Evolutionary conservation across 2,113 vertebrate species (phyloP), one percentile per base, ranked within the genome.

Genomic region (Lepus europaeus): DNA sequence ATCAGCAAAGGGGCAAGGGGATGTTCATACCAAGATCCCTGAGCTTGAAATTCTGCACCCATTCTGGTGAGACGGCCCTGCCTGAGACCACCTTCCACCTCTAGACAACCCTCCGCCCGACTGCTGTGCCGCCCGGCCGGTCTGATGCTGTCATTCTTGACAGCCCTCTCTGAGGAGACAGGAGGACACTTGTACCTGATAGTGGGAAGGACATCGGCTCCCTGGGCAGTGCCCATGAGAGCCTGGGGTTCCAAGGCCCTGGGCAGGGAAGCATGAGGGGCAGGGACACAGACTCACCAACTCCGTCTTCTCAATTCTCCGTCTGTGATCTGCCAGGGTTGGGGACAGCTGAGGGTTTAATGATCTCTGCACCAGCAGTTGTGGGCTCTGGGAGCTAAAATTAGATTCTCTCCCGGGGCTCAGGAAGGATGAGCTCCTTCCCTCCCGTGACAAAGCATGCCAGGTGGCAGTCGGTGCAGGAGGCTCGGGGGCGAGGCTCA

Each of bases 321-420:
- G 25, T 19, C 92, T 8, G 53, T 29, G 49, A 39, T 68, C 56
- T 79, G 70, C 20, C 19, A 7, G 16, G 86, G 73, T 53, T 64
- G 76, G 93, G 70, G 61, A 84, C 86, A 81, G 82, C 76, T 27
- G 16, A 45, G 53, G 81, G 80, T 78, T 81, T 82, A 53, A 87
- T 82, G 83, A 85, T 72, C 93, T 86, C 88, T 83, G 80, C 93
- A 33, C 72, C 76, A 83, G 87, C 27, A 17, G 9, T 74, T 96
- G 80, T 66, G 56, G 92, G 25, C 68, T 69, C 95, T 61, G 61
- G 31, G 69, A 94, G 89, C 94, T 97, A 95, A 97, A 97, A 93
- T 97, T 97, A 87, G 95, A 77, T 90, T 92, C 51, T 25, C 61
- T 92, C 56, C 77, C 83, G 17, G 11, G 91, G 87, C 76, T 16